phyloP scores from a whole-genome alignment of 2,888 invertebrate species.

The Calliopum simillimum region DNA sequence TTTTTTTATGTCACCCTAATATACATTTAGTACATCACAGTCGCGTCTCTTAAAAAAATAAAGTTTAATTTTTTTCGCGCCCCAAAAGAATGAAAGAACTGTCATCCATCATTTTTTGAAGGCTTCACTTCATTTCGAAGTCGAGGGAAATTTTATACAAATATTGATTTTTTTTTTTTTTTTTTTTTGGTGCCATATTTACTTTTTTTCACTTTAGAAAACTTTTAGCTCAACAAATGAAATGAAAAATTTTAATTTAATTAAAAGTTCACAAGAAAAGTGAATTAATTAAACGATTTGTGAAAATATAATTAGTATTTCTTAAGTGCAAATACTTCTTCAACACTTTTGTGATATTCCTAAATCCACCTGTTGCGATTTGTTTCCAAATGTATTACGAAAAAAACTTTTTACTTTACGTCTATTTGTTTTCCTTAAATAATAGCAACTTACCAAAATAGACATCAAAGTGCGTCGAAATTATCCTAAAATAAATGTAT shows the following conservation, averaged over 20 bases:
- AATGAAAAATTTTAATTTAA: too few relatives aligned
- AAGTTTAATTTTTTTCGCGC: constrained; percentile 19
- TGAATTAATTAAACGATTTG: too few relatives aligned
- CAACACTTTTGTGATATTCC: too few relatives aligned
- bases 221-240: too few relatives aligned
- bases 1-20: too few relatives aligned
- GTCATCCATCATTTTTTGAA: constrained; percentile 32
- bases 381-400: not conserved
- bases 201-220: too few relatives aligned
- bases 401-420: too few relatives aligned
- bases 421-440: too few relatives aligned
- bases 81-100: constrained; percentile 20
- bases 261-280: too few relatives aligned
- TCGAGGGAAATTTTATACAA: constrained; percentile 4
- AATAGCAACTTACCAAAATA: not conserved
- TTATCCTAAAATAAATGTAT: not conserved
- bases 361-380: not conserved
- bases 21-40: too few relatives aligned
- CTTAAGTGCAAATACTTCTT: too few relatives aligned
- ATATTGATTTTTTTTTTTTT: constrained; percentile 27
- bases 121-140: constrained; percentile 12
- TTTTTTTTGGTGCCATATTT: not conserved
- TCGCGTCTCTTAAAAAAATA: constrained; percentile 33
- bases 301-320: too few relatives aligned
- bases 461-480: not conserved